These are phyloP conservation scores for Acromyrmex echinatior DNA, from an alignment of 1,140 invertebrate species.

Conservation along the genomic window DNA sequence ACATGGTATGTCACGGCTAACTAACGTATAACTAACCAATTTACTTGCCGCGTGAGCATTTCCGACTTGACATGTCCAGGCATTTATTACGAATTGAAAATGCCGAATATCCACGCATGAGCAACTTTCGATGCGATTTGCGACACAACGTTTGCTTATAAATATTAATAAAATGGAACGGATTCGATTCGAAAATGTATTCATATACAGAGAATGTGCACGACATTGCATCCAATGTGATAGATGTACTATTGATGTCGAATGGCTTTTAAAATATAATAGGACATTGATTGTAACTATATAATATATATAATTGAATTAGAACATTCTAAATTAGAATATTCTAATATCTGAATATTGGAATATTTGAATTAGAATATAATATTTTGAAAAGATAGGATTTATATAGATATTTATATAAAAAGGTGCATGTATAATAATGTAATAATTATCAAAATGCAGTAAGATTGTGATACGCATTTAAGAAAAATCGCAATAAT, in stretches of 20 bases:
- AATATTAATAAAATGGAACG: slow-evolving; percentile 38
- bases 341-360: no score
- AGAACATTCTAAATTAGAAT: no score
- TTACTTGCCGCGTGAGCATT: slow-evolving; percentile 42
- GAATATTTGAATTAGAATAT: background rate
- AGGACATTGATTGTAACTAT: background rate
- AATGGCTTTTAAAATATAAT: background rate
- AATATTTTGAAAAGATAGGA: background rate
- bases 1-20: slow-evolving; percentile 44
- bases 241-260: background rate
- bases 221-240: background rate
- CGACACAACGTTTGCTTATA: background rate
- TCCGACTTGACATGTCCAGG: background rate
- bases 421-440: background rate
- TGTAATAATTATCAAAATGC: background rate
- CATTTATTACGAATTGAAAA: slow-evolving; percentile 31
- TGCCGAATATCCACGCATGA: background rate
- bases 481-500: background rate
- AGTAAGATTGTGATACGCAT: background rate
- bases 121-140: slow-evolving; percentile 22
- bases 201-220: background rate
- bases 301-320: no score
- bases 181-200: background rate
- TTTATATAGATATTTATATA: background rate
- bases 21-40: slow-evolving; percentile 56